phyloP scores from a whole-genome alignment of 2,888 invertebrate genomes.

The Cephalotes varians region DNA sequence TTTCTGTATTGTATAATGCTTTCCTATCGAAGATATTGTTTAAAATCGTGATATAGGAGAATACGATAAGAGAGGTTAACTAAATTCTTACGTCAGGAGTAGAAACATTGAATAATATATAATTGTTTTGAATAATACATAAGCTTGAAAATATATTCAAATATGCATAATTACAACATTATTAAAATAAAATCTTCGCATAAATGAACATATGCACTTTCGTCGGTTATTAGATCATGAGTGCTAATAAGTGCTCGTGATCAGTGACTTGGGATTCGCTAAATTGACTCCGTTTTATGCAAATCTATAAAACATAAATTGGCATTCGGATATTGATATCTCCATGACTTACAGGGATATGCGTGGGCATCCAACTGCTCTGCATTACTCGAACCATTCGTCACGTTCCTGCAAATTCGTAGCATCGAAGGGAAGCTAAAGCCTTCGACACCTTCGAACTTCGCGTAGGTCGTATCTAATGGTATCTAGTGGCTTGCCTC shows the following conservation, averaged over 20 bases:
- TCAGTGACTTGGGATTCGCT: conserved; percentile 62
- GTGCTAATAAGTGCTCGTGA: conserved; percentile 30
- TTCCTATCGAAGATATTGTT: background rate
- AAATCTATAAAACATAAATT: conserved; percentile 61
- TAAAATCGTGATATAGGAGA: background rate
- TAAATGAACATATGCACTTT: background rate
- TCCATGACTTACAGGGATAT: conserved; percentile 55
- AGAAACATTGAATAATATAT: background rate
- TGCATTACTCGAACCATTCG: conserved; percentile 64
- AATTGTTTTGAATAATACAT: background rate
- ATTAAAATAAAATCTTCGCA: background rate
- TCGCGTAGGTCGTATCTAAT: conserved; percentile 64
- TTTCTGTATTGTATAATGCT: background rate
- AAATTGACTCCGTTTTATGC: conserved; percentile 72
- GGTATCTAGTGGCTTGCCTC: conserved; percentile 27
- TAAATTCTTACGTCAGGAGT: background rate
- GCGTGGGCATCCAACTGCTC: conserved; percentile 60
- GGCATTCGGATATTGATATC: conserved; percentile 46
- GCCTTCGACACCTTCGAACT: conserved; percentile 39
- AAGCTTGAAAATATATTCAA: background rate
- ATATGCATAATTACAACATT: background rate
- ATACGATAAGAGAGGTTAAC: background rate
- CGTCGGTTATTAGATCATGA: background rate
- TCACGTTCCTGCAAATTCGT: conserved; percentile 69
- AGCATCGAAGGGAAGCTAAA: conserved; percentile 41